A percentile compares a stretch with the other conserved stretches of the same genome.
Conservation (phyloP, 2,888 invertebrate species). For the Harpalus rufipes region DNA sequence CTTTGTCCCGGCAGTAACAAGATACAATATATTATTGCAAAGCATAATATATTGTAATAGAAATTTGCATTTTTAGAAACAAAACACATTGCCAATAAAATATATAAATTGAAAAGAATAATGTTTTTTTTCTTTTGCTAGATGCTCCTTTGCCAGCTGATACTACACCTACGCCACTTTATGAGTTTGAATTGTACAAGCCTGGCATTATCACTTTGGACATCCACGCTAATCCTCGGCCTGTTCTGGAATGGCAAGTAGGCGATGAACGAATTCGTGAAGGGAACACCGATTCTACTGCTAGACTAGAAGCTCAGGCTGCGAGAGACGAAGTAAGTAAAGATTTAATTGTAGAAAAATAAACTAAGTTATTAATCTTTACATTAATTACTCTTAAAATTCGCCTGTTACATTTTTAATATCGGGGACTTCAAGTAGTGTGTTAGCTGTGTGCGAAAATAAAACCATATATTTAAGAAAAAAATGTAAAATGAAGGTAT, state of each 20-base stretch:
- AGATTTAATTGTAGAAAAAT: no score
- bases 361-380: no score
- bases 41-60: no score
- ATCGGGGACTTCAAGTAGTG: no score
- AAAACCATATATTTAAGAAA: no score
- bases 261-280: slow-evolving; percentile 80
- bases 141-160: slow-evolving; percentile 83
- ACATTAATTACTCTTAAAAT: no score
- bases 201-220: slow-evolving; percentile 87
- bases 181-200: slow-evolving; percentile 86
- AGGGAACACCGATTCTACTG: slow-evolving; percentile 78
- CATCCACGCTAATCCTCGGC: slow-evolving; percentile 85
- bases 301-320: slow-evolving; percentile 78
- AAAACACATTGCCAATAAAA: not conserved
- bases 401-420: no score
- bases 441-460: no score
- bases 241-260: slow-evolving; percentile 84
- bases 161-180: slow-evolving; percentile 82
- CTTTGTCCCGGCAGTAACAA: no score
- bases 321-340: slow-evolving; percentile 77
- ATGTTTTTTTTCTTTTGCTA: slow-evolving; percentile 73
- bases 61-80: no score
- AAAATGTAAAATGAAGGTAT: no score
- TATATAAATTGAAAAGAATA: not conserved
- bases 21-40: no score